These are phyloP conservation scores for Ifrita kowaldi DNA, from an alignment of 2,113 vertebrate species.

Conservation along the genomic window DNA sequence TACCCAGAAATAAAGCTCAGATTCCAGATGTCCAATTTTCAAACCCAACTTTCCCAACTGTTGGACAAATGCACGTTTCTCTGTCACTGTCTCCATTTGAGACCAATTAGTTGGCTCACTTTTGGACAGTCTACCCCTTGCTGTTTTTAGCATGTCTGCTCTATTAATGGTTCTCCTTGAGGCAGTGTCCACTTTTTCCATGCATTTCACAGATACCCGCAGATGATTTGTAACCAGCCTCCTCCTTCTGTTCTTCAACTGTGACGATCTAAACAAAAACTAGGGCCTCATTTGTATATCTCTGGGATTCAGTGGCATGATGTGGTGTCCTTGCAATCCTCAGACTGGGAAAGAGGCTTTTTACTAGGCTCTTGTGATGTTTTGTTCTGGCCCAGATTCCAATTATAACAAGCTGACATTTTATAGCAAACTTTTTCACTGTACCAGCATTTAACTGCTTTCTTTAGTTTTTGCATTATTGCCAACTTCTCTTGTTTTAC, in stretches of 20 bases:
- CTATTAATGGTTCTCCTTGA: slow-evolving; percentile 8
- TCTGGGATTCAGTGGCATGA: neutral
- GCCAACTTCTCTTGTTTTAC: slow-evolving; percentile 57
- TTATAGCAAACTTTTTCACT: slow-evolving; percentile 34
- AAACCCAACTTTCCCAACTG: slow-evolving; percentile 34
- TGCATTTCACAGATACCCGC: neutral
- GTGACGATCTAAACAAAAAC: neutral
- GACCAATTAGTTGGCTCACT: slow-evolving; percentile 49
- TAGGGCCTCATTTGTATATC: neutral
- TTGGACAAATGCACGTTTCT: neutral
- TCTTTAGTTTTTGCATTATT: slow-evolving; percentile 39
- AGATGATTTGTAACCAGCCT: neutral
- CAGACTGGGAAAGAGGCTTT: neutral
- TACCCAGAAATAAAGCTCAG: slow-evolving; percentile 43
- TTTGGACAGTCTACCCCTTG: neutral
- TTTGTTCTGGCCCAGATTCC: slow-evolving; percentile 31
- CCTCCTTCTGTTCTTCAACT: neutral
- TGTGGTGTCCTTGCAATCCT: neutral
- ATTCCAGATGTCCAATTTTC: slow-evolving; percentile 53
- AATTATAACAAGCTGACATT: neutral
- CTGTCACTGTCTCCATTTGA: slow-evolving; percentile 41
- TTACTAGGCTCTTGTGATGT: slow-evolving; percentile 26
- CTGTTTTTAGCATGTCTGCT: slow-evolving; percentile 42
- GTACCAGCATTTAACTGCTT: slow-evolving; percentile 37
- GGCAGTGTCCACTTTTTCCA: slow-evolving; percentile 22